phyloP scores from a whole-genome alignment of 2,888 invertebrate genomes.

The Tubiluchus corallicola region DNA sequence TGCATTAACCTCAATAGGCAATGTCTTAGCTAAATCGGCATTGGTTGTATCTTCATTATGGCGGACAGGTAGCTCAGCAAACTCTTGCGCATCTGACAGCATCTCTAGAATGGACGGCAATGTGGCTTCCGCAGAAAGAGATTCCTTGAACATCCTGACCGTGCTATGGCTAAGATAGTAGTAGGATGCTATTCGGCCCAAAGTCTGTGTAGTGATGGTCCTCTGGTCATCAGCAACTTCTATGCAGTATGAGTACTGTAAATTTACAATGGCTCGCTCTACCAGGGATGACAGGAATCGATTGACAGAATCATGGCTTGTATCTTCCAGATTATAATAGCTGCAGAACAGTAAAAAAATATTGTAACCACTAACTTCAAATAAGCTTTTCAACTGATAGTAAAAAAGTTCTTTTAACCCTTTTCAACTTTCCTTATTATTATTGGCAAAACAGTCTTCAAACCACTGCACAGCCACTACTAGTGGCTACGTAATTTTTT shows the following conservation, averaged over 20 bases:
- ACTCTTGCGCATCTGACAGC: conserved; percentile 63
- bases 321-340: conserved; percentile 59
- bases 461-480: no score
- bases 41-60: conserved; percentile 93
- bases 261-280: conserved; percentile 49
- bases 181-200: conserved; percentile 83
- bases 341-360: conserved; percentile 23
- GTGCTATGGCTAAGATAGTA: conserved; percentile 89
- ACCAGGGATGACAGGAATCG: conserved; percentile 59
- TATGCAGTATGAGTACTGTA: conserved; percentile 58
- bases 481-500: no score
- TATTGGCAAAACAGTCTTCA: no score
- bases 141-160: conserved; percentile 57
- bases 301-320: conserved; percentile 29
- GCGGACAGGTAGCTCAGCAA: conserved; percentile 79
- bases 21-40: conserved; percentile 58
- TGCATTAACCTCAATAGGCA: conserved; percentile 50
- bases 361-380: no score
- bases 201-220: conserved; percentile 44
- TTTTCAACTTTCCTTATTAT: no score
- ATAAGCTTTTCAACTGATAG: no score
- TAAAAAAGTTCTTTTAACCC: no score
- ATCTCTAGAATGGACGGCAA: conserved; percentile 54
- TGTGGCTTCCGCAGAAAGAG: conserved; percentile 42
- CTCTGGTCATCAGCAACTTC: conserved; percentile 49